Percentiles rank a stretch among this genome's conserved stretches.
phyloP scores from a whole-genome alignment of 2,113 vertebrate genomes.

The Aspidoscelis tigris region DNA sequence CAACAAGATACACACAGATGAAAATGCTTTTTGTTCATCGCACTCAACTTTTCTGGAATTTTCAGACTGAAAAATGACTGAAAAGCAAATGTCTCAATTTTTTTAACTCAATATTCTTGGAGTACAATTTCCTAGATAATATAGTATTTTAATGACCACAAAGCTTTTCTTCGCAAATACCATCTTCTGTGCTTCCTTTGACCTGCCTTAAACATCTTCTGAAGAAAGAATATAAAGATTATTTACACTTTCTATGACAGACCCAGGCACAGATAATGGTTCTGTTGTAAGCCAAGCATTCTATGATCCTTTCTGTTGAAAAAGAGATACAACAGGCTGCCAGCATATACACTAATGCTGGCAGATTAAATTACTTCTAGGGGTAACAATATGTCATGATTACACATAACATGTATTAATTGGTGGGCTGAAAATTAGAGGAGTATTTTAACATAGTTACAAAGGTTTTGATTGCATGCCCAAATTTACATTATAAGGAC shows the following conservation, averaged over 20 bases:
- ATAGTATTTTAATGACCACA: background rate
- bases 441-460: conserved; percentile 3
- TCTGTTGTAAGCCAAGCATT: background rate
- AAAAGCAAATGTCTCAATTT: background rate
- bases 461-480: background rate
- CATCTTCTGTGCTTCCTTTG: conserved; percentile 9
- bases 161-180: background rate
- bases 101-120: background rate
- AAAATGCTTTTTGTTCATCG: background rate
- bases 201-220: background rate
- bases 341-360: background rate
- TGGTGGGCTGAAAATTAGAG: conserved; percentile 1
- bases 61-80: background rate
- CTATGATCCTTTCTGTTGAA: background rate
- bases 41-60: background rate
- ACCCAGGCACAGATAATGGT: conserved; percentile 7
- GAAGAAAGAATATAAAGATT: background rate
- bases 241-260: background rate
- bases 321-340: conserved; percentile 37
- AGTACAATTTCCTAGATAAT: conserved; percentile 5
- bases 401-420: conserved; percentile 14
- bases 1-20: background rate
- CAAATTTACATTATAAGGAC: background rate
- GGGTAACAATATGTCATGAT: conserved; percentile 37
- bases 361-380: conserved; percentile 16